phyloP scores from a whole-genome alignment of 2,888 invertebrate genomes.

The Athalia rosae region DNA sequence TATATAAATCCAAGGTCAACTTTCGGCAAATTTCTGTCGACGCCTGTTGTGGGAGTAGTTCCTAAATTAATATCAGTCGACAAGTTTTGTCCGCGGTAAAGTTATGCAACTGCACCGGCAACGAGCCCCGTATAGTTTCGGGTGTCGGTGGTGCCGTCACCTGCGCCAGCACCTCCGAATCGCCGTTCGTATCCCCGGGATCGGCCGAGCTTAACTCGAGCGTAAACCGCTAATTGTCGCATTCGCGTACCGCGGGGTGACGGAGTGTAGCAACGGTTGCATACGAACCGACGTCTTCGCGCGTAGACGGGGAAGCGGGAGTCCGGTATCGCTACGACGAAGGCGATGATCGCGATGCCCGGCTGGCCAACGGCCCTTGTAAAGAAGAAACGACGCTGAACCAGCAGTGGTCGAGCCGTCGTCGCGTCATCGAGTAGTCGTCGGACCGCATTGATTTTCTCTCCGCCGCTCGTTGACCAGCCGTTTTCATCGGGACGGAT shows the following conservation, averaged over 20 bases:
- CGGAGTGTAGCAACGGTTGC: background rate
- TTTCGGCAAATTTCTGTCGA: slow-evolving; percentile 32
- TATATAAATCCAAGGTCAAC: slow-evolving; percentile 26
- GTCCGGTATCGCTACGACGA: slow-evolving; percentile 52
- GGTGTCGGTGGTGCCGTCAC: slow-evolving; percentile 41
- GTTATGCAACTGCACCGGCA: slow-evolving; percentile 33
- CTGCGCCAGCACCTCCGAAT: slow-evolving; percentile 10
- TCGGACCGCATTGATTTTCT: background rate
- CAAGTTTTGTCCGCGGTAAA: slow-evolving; percentile 32
- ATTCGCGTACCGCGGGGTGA: slow-evolving; percentile 3
- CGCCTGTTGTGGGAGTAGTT: slow-evolving; percentile 29
- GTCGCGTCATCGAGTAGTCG: slow-evolving; percentile 24
- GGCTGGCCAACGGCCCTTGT: slow-evolving; percentile 58
- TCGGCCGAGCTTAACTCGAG: slow-evolving; percentile 16
- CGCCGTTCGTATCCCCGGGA: background rate
- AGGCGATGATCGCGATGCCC: slow-evolving; percentile 61
- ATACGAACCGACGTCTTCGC: slow-evolving; percentile 5
- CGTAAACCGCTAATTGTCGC: slow-evolving; percentile 27
- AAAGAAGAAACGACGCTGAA: slow-evolving; percentile 48
- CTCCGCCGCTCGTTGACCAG: background rate
- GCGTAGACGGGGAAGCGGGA: slow-evolving; percentile 23
- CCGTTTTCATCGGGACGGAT: no score
- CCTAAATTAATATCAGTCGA: slow-evolving; percentile 40
- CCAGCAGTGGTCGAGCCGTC: slow-evolving; percentile 30
- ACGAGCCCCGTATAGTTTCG: slow-evolving; percentile 17